A percentile compares a stretch with the other conserved stretches of the same genome.
Evolutionary conservation across 1,140 invertebrate species (phyloP).

Genomic region (Zaprionus davidi): DNA sequence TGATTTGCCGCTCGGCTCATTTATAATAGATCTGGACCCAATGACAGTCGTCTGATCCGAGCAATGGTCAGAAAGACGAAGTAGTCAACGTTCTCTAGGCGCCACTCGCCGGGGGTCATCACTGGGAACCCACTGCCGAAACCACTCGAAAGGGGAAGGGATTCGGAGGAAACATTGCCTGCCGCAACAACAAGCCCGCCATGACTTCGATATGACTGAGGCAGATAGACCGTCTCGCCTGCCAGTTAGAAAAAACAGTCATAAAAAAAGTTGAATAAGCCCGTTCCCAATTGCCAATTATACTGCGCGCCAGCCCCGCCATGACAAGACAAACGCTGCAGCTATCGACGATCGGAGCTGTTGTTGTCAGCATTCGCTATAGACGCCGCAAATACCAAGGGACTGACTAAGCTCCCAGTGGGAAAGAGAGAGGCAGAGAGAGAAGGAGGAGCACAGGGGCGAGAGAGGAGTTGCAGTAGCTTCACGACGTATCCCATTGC

Average conservation of each 20-base stretch:
- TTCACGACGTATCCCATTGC: conserved; percentile 70
- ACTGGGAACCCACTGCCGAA: conserved; percentile 14
- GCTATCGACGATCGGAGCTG: conserved; percentile 72
- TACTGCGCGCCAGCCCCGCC: conserved; percentile 51
- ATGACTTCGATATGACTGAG: conserved; percentile 78
- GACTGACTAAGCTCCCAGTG: conserved; percentile 1
- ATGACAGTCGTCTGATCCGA: conserved; percentile 40
- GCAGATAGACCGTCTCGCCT: conserved; percentile 60
- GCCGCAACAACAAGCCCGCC: conserved; percentile 56
- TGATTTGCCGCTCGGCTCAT: not conserved
- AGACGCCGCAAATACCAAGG: conserved; percentile 49
- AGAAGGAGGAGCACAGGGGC: not conserved
- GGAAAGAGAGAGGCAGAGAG: not conserved
- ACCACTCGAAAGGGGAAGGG: conserved; percentile 50
- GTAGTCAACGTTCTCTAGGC: conserved; percentile 39
- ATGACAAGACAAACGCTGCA: conserved; percentile 69
- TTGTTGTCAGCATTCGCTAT: conserved; percentile 66
- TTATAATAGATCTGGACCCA: conserved; percentile 56
- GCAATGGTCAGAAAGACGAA: conserved; percentile 2
- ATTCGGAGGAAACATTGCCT: conserved; percentile 47
- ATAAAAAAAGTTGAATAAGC: conserved; percentile 71
- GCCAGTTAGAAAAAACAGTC: conserved; percentile 53
- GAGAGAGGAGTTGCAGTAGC: conserved; percentile 34
- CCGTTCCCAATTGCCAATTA: conserved; percentile 81
- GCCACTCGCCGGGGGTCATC: conserved; percentile 73